phyloP scores from a whole-genome alignment of 2,888 invertebrate species.

The Aspidapion aeneum region DNA sequence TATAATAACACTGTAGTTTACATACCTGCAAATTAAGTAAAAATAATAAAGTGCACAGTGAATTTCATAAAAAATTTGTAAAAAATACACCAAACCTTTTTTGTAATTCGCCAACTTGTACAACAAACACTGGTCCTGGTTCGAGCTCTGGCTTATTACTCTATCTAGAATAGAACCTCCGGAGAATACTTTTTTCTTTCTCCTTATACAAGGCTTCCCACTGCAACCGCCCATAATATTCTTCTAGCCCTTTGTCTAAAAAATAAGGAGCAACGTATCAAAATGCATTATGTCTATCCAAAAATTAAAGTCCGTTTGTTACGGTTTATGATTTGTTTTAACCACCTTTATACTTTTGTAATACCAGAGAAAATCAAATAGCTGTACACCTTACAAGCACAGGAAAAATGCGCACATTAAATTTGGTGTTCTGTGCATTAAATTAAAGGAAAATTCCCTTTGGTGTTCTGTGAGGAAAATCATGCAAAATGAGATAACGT shows the following conservation, averaged over 20 bases:
- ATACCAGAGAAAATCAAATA: background rate
- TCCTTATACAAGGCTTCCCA: conserved; percentile 46
- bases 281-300: background rate
- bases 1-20: no score
- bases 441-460: no score
- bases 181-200: conserved; percentile 48
- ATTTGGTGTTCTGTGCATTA: no score
- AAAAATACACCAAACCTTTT: conserved; percentile 62
- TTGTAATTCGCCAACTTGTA: conserved; percentile 89
- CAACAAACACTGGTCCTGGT: conserved; percentile 80
- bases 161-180: conserved; percentile 82
- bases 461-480: no score
- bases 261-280: conserved; percentile 1
- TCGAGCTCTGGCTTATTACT: conserved; percentile 84
- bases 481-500: no score
- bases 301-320: conserved; percentile 1
- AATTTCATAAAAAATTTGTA: no score
- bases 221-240: conserved; percentile 48
- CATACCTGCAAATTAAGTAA: no score
- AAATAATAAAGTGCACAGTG: no score
- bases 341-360: background rate
- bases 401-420: no score
- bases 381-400: no score
- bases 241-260: no score
- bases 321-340: background rate